Base-by-base conservation (phyloP, 2,113 vertebrate genomes). In the Ictalurus furcatus region DNA sequence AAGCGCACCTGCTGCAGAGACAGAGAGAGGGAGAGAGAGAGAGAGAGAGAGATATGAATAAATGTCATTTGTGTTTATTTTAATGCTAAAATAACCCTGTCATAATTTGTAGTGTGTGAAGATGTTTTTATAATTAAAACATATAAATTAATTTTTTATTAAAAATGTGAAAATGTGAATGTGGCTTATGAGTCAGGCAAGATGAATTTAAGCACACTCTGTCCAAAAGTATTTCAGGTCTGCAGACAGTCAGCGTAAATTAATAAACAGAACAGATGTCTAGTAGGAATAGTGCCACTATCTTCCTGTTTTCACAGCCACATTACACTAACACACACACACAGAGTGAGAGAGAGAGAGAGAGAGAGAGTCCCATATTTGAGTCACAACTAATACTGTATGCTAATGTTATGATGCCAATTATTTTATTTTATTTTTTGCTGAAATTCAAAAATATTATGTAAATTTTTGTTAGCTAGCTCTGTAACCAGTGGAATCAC, bases 231-330 rank as follows among this genome's bases (percentile, higher is more conserved):
- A 58, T 86, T 86, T 76, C 85, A 78, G 9, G 16, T 58, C 73
- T 48, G 71, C 12, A 63, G 54, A 78, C 85, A 63, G 63, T 78
- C n/a, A 79, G 85, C 34, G 19, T 59, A 79, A 61, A 79, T 63
- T 25, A 87, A 79, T 87, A 40, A 78, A 59, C 76, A 48, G 56
- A 78, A 63, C 71, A 78, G 71, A 87, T 78, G 56, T 78, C 37
- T 78, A 74, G 21, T 87, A 37, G 67, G 59, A 56, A 76, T 78
- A 58, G 56, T 52, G 11, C 71, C 9, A 14, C 74, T 23, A 74
- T 59, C 34, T 74, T 40, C 1, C 71, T 74, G 71, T 17, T 74
- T 74, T 74, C 25, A 82, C 56, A 59, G 9, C 4, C 80, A 82
- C 54, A 59, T 12, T 28, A 81, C 78, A 81, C 48, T 40, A 40